Percentiles rank a stretch among this genome's conserved stretches.
Evolutionary conservation across 2,113 vertebrate genomes (phyloP).

Genomic region (Syrrhaptes paradoxus): DNA sequence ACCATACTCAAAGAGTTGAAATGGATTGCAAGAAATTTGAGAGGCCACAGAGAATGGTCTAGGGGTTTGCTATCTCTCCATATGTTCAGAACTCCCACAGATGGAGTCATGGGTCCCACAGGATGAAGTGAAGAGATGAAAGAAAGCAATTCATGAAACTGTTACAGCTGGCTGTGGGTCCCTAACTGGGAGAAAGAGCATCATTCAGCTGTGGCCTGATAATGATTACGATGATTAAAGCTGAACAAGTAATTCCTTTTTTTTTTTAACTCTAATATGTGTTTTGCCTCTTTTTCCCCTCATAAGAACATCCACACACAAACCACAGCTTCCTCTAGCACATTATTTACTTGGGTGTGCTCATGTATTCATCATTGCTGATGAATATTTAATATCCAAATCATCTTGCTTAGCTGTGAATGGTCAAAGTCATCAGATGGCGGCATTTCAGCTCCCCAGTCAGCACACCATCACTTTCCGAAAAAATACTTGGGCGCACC

Average conservation of each 20-base stretch:
- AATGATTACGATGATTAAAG: slow-evolving; percentile 43
- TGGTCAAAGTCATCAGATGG: background rate
- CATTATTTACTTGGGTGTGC: background rate
- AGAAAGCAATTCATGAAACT: slow-evolving; percentile 42
- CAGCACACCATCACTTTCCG: background rate
- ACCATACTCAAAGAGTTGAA: background rate
- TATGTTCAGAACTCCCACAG: slow-evolving; percentile 36
- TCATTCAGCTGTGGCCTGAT: slow-evolving; percentile 28
- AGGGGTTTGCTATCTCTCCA: slow-evolving; percentile 29
- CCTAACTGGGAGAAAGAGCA: background rate
- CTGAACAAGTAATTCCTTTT: slow-evolving; percentile 18
- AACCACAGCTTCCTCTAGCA: background rate
- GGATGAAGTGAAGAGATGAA: slow-evolving; percentile 53
- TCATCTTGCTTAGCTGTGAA: background rate
- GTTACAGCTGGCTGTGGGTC: background rate
- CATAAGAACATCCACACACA: background rate
- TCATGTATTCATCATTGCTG: background rate
- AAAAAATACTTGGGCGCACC: background rate
- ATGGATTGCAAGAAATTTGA: background rate
- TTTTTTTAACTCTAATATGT: background rate
- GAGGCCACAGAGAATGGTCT: background rate
- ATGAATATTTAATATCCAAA: background rate
- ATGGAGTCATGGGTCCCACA: slow-evolving; percentile 31
- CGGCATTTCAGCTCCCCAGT: background rate
- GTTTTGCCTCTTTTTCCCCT: background rate